Percentiles rank a stretch among this genome's conserved stretches.
Conservation (phyloP, 2,888 invertebrate species). For the Ametastegia equiseti region DNA sequence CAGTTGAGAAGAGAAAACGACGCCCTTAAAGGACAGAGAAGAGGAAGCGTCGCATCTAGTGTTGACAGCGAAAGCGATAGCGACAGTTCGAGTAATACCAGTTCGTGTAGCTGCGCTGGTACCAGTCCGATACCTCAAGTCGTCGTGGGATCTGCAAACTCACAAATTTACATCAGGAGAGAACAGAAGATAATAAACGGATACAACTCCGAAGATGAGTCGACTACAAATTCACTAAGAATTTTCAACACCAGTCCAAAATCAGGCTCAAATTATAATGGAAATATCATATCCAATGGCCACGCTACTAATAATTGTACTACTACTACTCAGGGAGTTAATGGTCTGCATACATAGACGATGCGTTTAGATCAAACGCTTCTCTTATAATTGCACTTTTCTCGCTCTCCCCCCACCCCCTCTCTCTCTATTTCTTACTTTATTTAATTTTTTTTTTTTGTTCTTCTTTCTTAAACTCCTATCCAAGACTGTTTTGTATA, state of each 20-base stretch:
- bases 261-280: not conserved
- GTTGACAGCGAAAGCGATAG: conserved; percentile 79
- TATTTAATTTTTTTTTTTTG: not conserved
- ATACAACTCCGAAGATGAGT: not conserved
- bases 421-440: not conserved
- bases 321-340: conserved; percentile 58
- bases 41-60: conserved; percentile 71
- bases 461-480: conserved; percentile 16
- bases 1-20: conserved; percentile 82
- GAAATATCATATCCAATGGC: conserved; percentile 55
- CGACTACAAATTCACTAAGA: not conserved
- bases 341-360: conserved; percentile 64
- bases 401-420: too few species aligned
- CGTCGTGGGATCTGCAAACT: conserved; percentile 23
- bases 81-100: conserved; percentile 65
- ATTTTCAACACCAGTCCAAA: conserved; percentile 6
- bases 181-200: conserved; percentile 11
- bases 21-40: conserved; percentile 72
- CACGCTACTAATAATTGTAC: conserved; percentile 51
- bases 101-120: conserved; percentile 63
- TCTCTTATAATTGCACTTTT: not conserved
- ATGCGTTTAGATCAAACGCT: conserved; percentile 9
- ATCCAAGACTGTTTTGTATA: conserved; percentile 57
- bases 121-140: conserved; percentile 60
- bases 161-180: not conserved